Evolutionary conservation across 2,888 invertebrate genomes (phyloP).

Genomic region (Noctua fimbriata): DNA sequence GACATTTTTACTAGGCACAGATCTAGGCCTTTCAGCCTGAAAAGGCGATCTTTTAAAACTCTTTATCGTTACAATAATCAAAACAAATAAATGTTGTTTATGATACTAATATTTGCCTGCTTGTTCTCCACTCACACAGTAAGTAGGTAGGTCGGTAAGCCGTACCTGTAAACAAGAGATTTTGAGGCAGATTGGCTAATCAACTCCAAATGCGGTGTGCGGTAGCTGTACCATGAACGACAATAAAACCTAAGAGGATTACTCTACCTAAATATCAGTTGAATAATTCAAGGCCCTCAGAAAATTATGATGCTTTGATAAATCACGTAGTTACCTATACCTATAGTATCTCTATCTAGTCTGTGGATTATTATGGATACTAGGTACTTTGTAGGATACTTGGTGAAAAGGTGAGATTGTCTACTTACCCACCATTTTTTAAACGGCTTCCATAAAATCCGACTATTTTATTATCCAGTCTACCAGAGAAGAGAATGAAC

Average conservation of each 20-base stretch:
- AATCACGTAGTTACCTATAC: too few relatives aligned
- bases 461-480: constrained; percentile 86
- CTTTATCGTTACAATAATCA: not conserved
- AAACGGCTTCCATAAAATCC: constrained; percentile 91
- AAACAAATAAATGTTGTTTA: not conserved
- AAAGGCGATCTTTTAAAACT: not conserved
- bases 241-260: not conserved
- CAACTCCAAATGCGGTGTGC: not conserved
- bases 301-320: not conserved
- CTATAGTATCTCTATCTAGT: not conserved
- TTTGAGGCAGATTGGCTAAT: not conserved
- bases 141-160: not conserved
- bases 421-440: constrained; percentile 84
- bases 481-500: constrained; percentile 88
- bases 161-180: not conserved
- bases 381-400: not conserved
- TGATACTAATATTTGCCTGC: not conserved
- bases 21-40: not conserved
- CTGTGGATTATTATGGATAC: not conserved
- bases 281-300: not conserved
- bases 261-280: not conserved
- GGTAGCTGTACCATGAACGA: not conserved
- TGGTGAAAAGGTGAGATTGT: not conserved
- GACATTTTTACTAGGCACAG: not conserved
- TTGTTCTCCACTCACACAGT: not conserved